Evolutionary conservation across 1,140 invertebrate species (phyloP).

Genomic region (Drosophila ironensis): DNA sequence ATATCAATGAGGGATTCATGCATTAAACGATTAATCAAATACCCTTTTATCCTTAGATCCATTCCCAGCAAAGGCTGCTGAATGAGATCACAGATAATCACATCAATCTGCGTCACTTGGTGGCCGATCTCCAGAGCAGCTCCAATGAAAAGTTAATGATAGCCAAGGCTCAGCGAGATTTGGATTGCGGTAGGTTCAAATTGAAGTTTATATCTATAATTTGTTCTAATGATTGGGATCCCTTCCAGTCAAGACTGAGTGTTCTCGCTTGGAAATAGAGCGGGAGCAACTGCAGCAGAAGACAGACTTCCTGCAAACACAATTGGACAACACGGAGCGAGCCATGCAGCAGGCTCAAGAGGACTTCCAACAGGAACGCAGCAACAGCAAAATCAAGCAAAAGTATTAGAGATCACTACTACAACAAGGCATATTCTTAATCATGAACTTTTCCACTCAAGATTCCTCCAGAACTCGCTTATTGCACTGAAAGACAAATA

Average conservation of each 20-base stretch:
- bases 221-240: neutral
- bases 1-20: no score
- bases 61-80: constrained; percentile 72
- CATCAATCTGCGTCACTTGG: constrained; percentile 73
- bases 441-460: no score
- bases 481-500: constrained; percentile 71
- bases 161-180: constrained; percentile 72
- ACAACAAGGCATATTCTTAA: no score
- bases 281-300: constrained; percentile 48
- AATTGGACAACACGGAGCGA: constrained; percentile 37
- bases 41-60: constrained; percentile 36
- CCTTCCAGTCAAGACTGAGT: constrained; percentile 59
- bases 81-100: constrained; percentile 80
- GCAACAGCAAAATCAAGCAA: constrained; percentile 61
- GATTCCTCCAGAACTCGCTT: constrained; percentile 74
- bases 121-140: constrained; percentile 76
- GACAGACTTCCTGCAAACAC: constrained; percentile 20
- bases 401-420: no score
- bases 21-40: no score
- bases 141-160: constrained; percentile 72
- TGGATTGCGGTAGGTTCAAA: constrained; percentile 57
- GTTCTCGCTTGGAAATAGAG: constrained; percentile 49
- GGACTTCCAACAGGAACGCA: constrained; percentile 64
- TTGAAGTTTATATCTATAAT: neutral
- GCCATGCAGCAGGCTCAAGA: constrained; percentile 33